phyloP scores from a whole-genome alignment of 2,888 invertebrate species.

The Tupiocoris notatus region DNA sequence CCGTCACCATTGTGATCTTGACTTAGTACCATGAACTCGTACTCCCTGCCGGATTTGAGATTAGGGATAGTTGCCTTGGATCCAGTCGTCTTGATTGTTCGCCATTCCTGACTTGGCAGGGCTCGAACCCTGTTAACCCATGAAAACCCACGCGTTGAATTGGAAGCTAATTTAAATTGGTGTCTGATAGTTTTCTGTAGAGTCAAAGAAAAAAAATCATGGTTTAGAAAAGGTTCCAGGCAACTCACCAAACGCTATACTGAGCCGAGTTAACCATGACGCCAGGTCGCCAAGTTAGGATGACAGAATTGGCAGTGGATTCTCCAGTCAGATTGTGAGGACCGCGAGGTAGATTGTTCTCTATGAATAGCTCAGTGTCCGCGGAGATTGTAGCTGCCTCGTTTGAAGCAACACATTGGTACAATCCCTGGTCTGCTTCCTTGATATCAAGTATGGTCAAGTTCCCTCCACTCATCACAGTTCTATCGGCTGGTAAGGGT shows the following conservation, averaged over 20 bases:
- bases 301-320: slow-evolving; percentile 68
- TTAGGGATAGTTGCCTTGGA: slow-evolving; percentile 77
- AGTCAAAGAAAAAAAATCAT: background rate
- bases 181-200: too few relatives aligned
- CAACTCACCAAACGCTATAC: slow-evolving; percentile 73
- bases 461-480: slow-evolving; percentile 69
- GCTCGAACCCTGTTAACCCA: slow-evolving; percentile 71
- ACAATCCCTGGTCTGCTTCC: slow-evolving; percentile 83
- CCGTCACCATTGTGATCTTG: slow-evolving; percentile 86
- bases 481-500: slow-evolving; percentile 67
- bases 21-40: slow-evolving; percentile 87
- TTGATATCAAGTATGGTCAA: slow-evolving; percentile 77
- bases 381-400: slow-evolving; percentile 81
- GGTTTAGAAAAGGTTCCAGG: too few relatives aligned
- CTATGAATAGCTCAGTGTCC: slow-evolving; percentile 77
- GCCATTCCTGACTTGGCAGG: slow-evolving; percentile 75
- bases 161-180: too few relatives aligned
- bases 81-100: slow-evolving; percentile 72
- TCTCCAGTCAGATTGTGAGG: slow-evolving; percentile 82
- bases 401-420: slow-evolving; percentile 80
- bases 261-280: slow-evolving; percentile 74
- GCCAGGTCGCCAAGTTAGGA: slow-evolving; percentile 80
- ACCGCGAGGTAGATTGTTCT: slow-evolving; percentile 85
- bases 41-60: slow-evolving; percentile 72
- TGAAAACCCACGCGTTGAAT: too few relatives aligned